Evolutionary conservation across 2,113 vertebrate species (phyloP).

Genomic region (Prietella phreatophila): DNA sequence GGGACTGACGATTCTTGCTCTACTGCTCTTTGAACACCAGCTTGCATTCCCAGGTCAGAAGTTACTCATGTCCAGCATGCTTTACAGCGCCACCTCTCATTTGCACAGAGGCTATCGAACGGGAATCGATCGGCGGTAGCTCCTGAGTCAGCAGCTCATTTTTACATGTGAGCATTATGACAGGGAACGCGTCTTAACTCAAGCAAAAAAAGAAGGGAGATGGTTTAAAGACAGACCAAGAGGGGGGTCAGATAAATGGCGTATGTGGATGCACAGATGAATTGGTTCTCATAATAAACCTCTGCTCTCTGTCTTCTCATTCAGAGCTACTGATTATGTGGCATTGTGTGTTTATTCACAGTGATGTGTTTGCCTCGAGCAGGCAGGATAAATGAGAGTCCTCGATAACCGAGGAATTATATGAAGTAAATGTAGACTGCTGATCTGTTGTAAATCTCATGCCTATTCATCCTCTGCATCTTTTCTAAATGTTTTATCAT

Average conservation of each 20-base stretch:
- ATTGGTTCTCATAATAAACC: constrained; percentile 37
- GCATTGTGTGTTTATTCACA: constrained; percentile 70
- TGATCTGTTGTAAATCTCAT: constrained; percentile 79
- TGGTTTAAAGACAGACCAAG: constrained; percentile 14
- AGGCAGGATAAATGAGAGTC: constrained; percentile 48
- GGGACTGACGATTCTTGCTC: constrained; percentile 61
- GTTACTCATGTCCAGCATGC: constrained; percentile 25
- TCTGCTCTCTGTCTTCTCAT: constrained; percentile 28
- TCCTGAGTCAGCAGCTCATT: constrained; percentile 49
- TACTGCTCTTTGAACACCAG: constrained; percentile 52
- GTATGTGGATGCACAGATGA: constrained; percentile 20
- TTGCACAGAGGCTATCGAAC: constrained; percentile 39
- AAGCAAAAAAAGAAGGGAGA: constrained; percentile 18
- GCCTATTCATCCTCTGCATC: constrained; percentile 69
- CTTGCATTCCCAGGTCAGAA: constrained; percentile 49
- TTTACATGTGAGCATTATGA: constrained; percentile 49
- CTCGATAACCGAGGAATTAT: constrained; percentile 37
- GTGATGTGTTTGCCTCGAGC: constrained; percentile 65
- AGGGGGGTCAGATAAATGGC: constrained; percentile 19
- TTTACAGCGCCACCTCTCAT: constrained; percentile 39
- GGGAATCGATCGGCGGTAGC: constrained; percentile 1
- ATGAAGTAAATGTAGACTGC: constrained; percentile 49
- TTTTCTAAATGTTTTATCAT: constrained; percentile 67
- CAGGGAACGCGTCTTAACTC: constrained; percentile 18
- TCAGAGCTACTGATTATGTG: constrained; percentile 40